phyloP scores from a whole-genome alignment of 2,888 invertebrate genomes.

The Eupsilia transversa region DNA sequence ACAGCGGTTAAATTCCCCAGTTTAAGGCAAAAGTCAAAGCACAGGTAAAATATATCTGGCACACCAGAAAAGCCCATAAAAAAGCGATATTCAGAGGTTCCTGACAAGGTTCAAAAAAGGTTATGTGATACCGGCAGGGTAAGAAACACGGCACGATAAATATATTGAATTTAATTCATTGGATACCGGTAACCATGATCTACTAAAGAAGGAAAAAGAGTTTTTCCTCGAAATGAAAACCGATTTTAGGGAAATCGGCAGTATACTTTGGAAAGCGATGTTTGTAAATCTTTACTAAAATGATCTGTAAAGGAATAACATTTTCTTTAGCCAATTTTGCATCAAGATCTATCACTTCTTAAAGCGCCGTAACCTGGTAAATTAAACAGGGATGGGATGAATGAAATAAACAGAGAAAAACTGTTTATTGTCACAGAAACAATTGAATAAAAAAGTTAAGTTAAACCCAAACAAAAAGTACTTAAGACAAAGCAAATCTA shows the following conservation, averaged over 20 bases:
- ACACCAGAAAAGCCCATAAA: conserved; percentile 38
- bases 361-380: neutral
- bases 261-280: neutral
- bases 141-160: conserved; percentile 32
- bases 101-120: conserved; percentile 57
- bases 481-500: no score
- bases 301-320: no score
- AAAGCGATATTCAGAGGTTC: conserved; percentile 35
- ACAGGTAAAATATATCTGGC: conserved; percentile 42
- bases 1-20: conserved; percentile 42
- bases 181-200: conserved; percentile 18
- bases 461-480: neutral
- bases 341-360: neutral
- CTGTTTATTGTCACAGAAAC: neutral
- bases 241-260: neutral
- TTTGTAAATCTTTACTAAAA: neutral
- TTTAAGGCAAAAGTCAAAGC: conserved; percentile 38
- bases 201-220: neutral
- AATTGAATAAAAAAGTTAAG: no score
- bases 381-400: neutral
- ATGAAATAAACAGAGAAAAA: neutral
- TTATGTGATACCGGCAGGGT: conserved; percentile 22
- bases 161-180: conserved; percentile 42
- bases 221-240: neutral
- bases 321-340: no score